Conservation (phyloP, 1,140 invertebrate species). For the Riptortus pedestris region DNA sequence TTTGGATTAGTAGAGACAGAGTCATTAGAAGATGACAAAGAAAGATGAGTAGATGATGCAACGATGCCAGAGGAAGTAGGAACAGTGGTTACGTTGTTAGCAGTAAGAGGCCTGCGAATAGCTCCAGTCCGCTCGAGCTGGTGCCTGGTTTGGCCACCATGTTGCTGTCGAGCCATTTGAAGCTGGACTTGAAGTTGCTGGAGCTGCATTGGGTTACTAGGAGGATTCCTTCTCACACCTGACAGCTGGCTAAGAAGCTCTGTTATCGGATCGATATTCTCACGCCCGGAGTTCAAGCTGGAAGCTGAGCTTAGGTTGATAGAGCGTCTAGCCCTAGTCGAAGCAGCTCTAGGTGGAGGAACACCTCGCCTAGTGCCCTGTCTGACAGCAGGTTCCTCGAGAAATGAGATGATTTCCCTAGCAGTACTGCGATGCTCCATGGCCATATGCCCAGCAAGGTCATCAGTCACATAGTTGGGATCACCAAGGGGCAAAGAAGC, state of each 20-base stretch:
- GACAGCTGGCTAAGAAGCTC: slow-evolving; percentile 86
- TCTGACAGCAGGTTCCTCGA: slow-evolving; percentile 1
- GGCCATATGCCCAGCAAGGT: slow-evolving; percentile 3
- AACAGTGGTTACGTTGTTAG: too few species aligned
- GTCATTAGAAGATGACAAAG: too few species aligned
- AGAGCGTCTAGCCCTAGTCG: background rate
- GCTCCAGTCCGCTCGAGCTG: too few species aligned
- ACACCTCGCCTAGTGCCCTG: background rate
- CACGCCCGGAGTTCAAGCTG: slow-evolving; percentile 59
- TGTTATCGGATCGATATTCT: slow-evolving; percentile 87
- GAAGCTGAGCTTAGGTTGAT: background rate
- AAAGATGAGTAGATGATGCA: too few species aligned
- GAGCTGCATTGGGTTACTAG: slow-evolving; percentile 55
- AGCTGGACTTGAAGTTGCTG: slow-evolving; percentile 83
- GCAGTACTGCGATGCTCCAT: background rate
- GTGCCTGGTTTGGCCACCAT: too few species aligned
- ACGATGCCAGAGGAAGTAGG: too few species aligned
- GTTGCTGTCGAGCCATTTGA: slow-evolving; percentile 74
- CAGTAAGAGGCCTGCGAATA: too few species aligned
- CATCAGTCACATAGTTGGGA: background rate
- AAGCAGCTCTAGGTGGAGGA: background rate
- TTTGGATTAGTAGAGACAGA: too few species aligned
- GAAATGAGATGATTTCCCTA: slow-evolving; percentile 7
- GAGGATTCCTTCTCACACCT: slow-evolving; percentile 54
- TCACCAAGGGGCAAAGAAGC: background rate